Evolutionary conservation across 1,140 invertebrate genomes (phyloP).

Genomic region (Bradysia coprophila): DNA sequence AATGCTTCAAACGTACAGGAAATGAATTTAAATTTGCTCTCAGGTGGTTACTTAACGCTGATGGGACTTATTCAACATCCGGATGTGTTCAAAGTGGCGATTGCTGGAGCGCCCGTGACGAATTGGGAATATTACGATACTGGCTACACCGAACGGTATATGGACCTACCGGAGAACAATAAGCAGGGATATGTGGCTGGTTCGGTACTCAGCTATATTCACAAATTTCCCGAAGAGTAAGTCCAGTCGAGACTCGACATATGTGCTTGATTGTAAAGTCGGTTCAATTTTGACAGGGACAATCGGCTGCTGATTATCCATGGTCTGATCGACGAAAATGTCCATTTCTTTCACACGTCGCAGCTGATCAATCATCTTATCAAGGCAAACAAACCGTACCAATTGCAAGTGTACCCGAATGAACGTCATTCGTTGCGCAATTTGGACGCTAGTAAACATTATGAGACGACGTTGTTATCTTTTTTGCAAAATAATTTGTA

Average conservation of each 20-base stretch:
- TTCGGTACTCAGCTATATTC: slow-evolving; percentile 58
- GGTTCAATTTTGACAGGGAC: slow-evolving; percentile 38
- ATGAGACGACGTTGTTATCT: slow-evolving; percentile 80
- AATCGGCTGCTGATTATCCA: slow-evolving; percentile 93
- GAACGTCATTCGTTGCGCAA: slow-evolving; percentile 86
- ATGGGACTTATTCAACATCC: slow-evolving; percentile 71
- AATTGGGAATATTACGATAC: slow-evolving; percentile 78
- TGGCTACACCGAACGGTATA: slow-evolving; percentile 94
- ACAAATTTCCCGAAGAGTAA: slow-evolving; percentile 81
- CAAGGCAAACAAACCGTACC: slow-evolving; percentile 77
- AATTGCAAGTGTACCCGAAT: slow-evolving; percentile 83
- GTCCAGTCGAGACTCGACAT: slow-evolving; percentile 13
- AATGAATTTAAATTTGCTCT: slow-evolving; percentile 1
- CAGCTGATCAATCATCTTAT: slow-evolving; percentile 78
- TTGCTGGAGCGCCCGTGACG: slow-evolving; percentile 93
- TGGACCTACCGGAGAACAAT: slow-evolving; percentile 80
- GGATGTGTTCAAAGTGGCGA: slow-evolving; percentile 71
- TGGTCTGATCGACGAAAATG: slow-evolving; percentile 96
- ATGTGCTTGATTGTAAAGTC: neutral
- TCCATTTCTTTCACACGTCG: slow-evolving; percentile 95
- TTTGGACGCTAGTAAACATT: slow-evolving; percentile 87
- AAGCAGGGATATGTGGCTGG: slow-evolving; percentile 56
- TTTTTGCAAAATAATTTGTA: slow-evolving; percentile 83
- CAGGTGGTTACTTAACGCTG: slow-evolving; percentile 63
- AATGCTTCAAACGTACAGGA: neutral